These are phyloP conservation scores for Rhagium mordax DNA, from an alignment of 2,888 invertebrate species.

Conservation along the genomic window DNA sequence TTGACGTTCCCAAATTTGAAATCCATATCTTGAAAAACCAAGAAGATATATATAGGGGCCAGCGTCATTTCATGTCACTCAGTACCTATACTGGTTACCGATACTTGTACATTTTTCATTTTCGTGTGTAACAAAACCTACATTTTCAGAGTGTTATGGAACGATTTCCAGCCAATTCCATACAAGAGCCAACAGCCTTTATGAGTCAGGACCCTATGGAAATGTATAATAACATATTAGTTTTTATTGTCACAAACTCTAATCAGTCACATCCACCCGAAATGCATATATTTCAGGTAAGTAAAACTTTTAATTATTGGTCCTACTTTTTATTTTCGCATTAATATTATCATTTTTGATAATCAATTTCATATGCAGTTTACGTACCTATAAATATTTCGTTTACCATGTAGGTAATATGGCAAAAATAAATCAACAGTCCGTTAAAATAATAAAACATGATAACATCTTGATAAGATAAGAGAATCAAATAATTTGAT, in stretches of 20 bases:
- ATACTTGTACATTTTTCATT: background rate
- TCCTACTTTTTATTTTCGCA: background rate
- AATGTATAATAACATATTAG: constrained; percentile 98
- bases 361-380: too few relatives aligned
- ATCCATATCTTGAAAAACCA: too few relatives aligned
- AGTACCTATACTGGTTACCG: too few relatives aligned
- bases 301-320: constrained; percentile 48
- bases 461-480: constrained; percentile 29
- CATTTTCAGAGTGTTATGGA: constrained; percentile 95
- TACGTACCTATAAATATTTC: too few relatives aligned
- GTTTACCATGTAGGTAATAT: constrained; percentile 7
- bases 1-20: too few relatives aligned
- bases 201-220: constrained; percentile 96
- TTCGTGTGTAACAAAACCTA: background rate
- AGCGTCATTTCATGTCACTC: too few relatives aligned
- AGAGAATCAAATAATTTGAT: constrained; percentile 19
- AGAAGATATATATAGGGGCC: too few relatives aligned
- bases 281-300: constrained; percentile 96
- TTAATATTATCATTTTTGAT: background rate
- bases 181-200: constrained; percentile 98
- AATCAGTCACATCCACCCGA: constrained; percentile 82
- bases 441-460: constrained; percentile 18
- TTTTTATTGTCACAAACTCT: constrained; percentile 88
- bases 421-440: constrained; percentile 12
- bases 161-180: constrained; percentile 92